Percentiles rank a stretch among this genome's conserved stretches.
Conservation (phyloP, 2,888 invertebrate species). For the Drosophila nr. perissopoda region DNA sequence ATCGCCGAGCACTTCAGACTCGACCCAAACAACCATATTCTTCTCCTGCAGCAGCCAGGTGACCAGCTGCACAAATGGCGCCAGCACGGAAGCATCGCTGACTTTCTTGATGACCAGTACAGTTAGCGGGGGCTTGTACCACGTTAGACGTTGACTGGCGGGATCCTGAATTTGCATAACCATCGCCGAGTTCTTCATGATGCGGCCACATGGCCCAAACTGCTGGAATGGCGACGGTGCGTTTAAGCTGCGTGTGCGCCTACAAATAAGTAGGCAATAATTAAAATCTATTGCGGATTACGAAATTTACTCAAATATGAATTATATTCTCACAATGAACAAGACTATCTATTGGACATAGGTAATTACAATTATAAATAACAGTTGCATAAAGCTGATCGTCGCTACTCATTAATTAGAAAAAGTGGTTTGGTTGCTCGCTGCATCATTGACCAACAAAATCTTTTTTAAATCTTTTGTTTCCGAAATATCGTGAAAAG, state of each 20-base stretch:
- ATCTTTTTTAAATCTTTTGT: no score
- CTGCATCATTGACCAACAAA: neutral
- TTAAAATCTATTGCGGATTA: conserved; percentile 1
- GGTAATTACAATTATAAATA: neutral
- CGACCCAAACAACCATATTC: conserved; percentile 97
- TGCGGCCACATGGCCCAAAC: conserved; percentile 99
- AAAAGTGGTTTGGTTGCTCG: neutral
- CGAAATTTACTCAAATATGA: neutral
- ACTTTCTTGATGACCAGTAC: conserved; percentile 98
- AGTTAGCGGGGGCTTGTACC: conserved; percentile 98
- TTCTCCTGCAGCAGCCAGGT: conserved; percentile 98
- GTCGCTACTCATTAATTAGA: neutral
- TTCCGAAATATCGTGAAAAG: no score
- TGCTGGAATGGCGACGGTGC: conserved; percentile 98
- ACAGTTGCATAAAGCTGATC: neutral
- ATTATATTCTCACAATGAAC: neutral
- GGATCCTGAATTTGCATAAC: conserved; percentile 99
- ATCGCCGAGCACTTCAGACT: conserved; percentile 95
- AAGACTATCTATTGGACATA: neutral
- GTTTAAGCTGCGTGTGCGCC: conserved; percentile 97
- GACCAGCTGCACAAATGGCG: conserved; percentile 96
- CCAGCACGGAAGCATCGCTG: conserved; percentile 94
- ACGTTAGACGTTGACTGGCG: conserved; percentile 97
- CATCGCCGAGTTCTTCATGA: conserved; percentile 98
- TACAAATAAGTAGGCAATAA: conserved; percentile 86